Evolutionary conservation across 2,113 vertebrate species (phyloP).

Genomic region (Myotis brandtii): DNA sequence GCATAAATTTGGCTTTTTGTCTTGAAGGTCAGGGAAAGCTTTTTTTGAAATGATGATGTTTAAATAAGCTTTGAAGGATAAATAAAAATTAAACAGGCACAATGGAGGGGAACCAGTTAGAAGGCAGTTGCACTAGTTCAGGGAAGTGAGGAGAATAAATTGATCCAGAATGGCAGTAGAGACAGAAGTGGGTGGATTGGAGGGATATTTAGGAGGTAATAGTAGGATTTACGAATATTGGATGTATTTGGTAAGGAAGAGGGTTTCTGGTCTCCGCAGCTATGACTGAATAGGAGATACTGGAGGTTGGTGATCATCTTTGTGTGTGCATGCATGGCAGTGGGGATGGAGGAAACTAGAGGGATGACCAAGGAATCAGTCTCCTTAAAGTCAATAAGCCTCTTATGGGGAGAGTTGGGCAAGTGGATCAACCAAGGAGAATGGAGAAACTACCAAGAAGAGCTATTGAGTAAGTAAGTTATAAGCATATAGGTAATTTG

Average conservation of each 20-base stretch:
- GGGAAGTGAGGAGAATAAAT: neutral
- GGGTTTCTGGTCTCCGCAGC: neutral
- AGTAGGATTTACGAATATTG: slow-evolving; percentile 26
- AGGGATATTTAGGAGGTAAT: neutral
- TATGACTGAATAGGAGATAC: neutral
- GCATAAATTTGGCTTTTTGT: neutral
- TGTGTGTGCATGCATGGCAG: neutral
- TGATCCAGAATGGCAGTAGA: neutral
- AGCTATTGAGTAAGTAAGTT: neutral
- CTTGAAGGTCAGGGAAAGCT: neutral
- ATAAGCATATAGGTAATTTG: neutral
- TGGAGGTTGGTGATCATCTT: neutral
- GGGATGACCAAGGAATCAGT: neutral
- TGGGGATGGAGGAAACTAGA: neutral
- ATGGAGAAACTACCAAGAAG: neutral
- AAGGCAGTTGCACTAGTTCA: neutral
- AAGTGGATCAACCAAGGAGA: neutral
- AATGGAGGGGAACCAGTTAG: neutral
- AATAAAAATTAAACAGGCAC: neutral
- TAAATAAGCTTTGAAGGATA: slow-evolving; percentile 45
- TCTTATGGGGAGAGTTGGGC: neutral
- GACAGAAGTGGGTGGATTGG: slow-evolving; percentile 38
- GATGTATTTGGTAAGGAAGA: slow-evolving; percentile 11
- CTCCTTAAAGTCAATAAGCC: neutral
- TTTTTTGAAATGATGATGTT: slow-evolving; percentile 24